These are phyloP conservation scores for Spilosoma lubricipeda DNA, from an alignment of 2,888 invertebrate genomes.

Conservation along the genomic window DNA sequence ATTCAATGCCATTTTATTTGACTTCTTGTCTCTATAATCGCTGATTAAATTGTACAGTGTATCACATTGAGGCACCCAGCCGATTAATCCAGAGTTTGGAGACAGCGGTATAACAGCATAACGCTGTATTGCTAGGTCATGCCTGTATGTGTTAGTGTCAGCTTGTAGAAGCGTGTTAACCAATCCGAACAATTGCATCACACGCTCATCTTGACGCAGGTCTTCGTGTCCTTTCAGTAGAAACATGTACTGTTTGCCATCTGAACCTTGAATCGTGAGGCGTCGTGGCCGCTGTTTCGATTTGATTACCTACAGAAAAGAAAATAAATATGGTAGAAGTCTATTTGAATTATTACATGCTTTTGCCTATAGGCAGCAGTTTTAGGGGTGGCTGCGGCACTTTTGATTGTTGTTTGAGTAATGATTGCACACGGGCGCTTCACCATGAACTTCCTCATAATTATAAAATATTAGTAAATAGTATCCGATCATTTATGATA, in stretches of 20 bases:
- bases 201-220: slow-evolving; percentile 98
- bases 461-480: no score
- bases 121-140: slow-evolving; percentile 93
- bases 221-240: slow-evolving; percentile 99
- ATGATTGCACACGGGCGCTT: no score
- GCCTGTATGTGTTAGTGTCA: slow-evolving; percentile 97
- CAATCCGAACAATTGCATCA: slow-evolving; percentile 98
- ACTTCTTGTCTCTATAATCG: slow-evolving; percentile 98
- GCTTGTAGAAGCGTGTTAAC: slow-evolving; percentile 98
- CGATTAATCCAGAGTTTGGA: slow-evolving; percentile 98
- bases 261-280: slow-evolving; percentile 96
- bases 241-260: slow-evolving; percentile 99
- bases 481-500: no score
- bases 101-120: slow-evolving; percentile 99
- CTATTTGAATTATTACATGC: neutral
- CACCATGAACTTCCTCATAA: neutral
- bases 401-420: no score
- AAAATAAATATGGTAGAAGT: neutral
- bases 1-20: slow-evolving; percentile 93
- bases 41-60: slow-evolving; percentile 98
- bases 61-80: slow-evolving; percentile 99
- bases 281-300: slow-evolving; percentile 99
- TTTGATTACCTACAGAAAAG: slow-evolving; percentile 92
- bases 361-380: no score
- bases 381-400: no score